These are phyloP conservation scores for Kryptolebias ocellatus DNA, from an alignment of 2,797 vertebrate genomes.

Conservation along the genomic window DNA sequence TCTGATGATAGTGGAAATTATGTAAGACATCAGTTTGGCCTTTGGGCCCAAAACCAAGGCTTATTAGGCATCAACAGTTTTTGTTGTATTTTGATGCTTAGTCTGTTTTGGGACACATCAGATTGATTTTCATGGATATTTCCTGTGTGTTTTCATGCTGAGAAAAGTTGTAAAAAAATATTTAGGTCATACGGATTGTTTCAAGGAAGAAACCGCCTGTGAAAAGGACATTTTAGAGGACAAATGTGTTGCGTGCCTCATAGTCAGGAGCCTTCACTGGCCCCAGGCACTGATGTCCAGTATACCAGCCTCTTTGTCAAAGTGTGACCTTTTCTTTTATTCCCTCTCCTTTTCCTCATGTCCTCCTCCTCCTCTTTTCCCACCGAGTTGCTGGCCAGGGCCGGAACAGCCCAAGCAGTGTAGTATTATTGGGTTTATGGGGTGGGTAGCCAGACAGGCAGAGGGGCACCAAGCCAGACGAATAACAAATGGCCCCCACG, in stretches of 20 bases:
- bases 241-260: slow-evolving; percentile 14
- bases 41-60: slow-evolving; percentile 16
- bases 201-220: slow-evolving; percentile 8
- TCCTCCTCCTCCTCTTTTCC: slow-evolving; percentile 67
- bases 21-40: slow-evolving; percentile 17
- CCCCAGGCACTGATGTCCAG: slow-evolving; percentile 31
- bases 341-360: slow-evolving; percentile 58
- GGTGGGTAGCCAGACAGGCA: slow-evolving; percentile 71
- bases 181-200: not conserved
- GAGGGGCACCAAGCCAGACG: slow-evolving; percentile 72
- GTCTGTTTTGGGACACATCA: slow-evolving; percentile 1
- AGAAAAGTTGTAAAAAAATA: not conserved
- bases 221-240: slow-evolving; percentile 15
- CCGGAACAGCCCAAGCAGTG: slow-evolving; percentile 59
- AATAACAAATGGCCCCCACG: slow-evolving; percentile 75
- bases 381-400: slow-evolving; percentile 64
- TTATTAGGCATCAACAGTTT: slow-evolving; percentile 4
- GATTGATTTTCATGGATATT: not conserved
- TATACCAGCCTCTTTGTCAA: slow-evolving; percentile 42
- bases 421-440: slow-evolving; percentile 79
- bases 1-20: slow-evolving; percentile 7
- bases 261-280: slow-evolving; percentile 25
- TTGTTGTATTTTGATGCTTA: not conserved
- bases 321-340: slow-evolving; percentile 66
- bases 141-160: not conserved